Percentiles rank a stretch among this genome's conserved stretches.
These are phyloP conservation scores for Unio pictorum DNA, from an alignment of 2,888 invertebrate genomes.

Conservation along the genomic window DNA sequence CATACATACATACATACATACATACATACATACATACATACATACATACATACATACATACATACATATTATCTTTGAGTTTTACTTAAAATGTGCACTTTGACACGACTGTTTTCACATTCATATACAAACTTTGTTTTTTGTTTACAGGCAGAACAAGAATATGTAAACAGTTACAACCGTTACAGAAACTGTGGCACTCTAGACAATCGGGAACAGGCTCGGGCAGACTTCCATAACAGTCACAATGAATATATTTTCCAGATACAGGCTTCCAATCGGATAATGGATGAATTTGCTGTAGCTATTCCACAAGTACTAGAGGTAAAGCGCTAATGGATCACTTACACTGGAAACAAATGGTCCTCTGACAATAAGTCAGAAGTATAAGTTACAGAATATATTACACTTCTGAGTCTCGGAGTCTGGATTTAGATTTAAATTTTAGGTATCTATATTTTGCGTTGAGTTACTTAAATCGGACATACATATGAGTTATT, in stretches of 20 bases:
- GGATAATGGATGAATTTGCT: slow-evolving; percentile 92
- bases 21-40: slow-evolving; percentile 5
- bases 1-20: slow-evolving; percentile 6
- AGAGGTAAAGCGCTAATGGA: slow-evolving; percentile 76
- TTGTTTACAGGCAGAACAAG: slow-evolving; percentile 83
- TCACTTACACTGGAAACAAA: no score
- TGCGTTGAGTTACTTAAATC: no score
- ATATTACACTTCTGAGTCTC: no score
- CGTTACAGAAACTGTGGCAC: slow-evolving; percentile 79
- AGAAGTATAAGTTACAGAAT: no score
- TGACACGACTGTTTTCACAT: slow-evolving; percentile 4
- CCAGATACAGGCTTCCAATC: slow-evolving; percentile 92
- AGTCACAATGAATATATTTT: slow-evolving; percentile 95
- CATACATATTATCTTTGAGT: no score
- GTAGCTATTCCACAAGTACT: slow-evolving; percentile 87
- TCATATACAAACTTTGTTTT: slow-evolving; percentile 17
- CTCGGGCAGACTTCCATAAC: slow-evolving; percentile 81
- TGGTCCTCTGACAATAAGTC: no score
- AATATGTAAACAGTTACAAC: slow-evolving; percentile 89
- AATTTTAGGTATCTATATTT: no score
- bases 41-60: no score
- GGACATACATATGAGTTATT: no score
- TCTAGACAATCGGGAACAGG: slow-evolving; percentile 71
- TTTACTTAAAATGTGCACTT: no score
- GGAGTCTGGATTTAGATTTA: no score